phyloP scores from a whole-genome alignment of 2,113 vertebrate species.

The Oncorhynchus nerka region DNA sequence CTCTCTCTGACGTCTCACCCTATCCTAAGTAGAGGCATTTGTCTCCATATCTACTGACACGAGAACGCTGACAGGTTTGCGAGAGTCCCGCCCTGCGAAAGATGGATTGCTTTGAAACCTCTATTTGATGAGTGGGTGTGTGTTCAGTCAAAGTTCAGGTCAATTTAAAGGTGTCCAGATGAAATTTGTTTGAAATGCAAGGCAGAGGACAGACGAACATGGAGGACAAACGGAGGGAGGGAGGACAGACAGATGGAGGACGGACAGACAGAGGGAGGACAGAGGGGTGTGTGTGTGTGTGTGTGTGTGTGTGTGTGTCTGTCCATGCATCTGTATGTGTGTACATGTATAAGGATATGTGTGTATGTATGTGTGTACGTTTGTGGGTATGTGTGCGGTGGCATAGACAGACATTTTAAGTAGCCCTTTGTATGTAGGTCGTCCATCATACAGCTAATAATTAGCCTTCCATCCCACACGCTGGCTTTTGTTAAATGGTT shows the following conservation, averaged over 20 bases:
- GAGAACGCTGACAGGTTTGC: constrained; percentile 21
- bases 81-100: constrained; percentile 20
- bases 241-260: not conserved
- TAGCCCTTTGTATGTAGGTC: not conserved
- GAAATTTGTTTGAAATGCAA: constrained; percentile 65
- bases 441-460: not conserved
- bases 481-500: not conserved
- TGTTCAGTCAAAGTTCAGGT: constrained; percentile 60
- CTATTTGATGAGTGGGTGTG: constrained; percentile 43
- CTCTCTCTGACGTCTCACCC: no score
- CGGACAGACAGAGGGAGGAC: constrained; percentile 4
- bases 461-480: not conserved
- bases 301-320: constrained; percentile 41
- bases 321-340: not conserved
- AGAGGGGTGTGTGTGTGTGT: constrained; percentile 62
- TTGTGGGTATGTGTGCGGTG: not conserved
- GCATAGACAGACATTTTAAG: no score
- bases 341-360: constrained; percentile 11
- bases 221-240: not conserved
- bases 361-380: constrained; percentile 5
- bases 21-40: not conserved
- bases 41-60: constrained; percentile 3
- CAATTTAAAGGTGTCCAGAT: constrained; percentile 68
- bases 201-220: constrained; percentile 4
- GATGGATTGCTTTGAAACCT: constrained; percentile 33